Base-by-base conservation (phyloP, 2,888 invertebrate genomes). In the Dolichopus griseipennis region DNA sequence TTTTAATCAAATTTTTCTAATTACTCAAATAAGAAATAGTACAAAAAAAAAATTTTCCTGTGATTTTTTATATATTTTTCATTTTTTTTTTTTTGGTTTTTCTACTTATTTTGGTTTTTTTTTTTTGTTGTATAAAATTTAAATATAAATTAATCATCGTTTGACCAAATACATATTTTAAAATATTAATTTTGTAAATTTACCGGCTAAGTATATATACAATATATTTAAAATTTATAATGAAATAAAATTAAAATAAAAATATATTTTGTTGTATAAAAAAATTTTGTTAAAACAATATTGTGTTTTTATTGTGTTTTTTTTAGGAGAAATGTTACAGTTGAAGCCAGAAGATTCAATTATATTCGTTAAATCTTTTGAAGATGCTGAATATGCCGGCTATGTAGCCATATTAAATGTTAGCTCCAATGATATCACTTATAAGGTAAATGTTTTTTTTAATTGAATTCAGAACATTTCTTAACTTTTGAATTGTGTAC, bases 311-410 rank as follows among this genome's bases (percentile, higher is more conserved):
- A 64, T 27, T 64, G 20, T 74, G 74, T 70, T n/a, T 68, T 66
- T 71, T 72, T 0, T 78, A 65, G 87, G 85, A 67, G 86, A 86
- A 71, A 85, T 87, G 83, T 79, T 90, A 66, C 83, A 81, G 65
- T 81, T 89, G 34, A 84, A 83, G 34, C 92, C 92, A 1, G 85
- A 87, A 22, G 90, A 90, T 72, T 84, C 87, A 37, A 87, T 95
- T 68, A 78, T 85, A 66, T 93, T 93, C 76, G 84, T 84, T 72
- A 86, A 83, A 70, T 73, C 74, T 12, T n/a, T n/a, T 27, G 78
- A 78, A 66, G 73, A 86, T 65, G 87, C 85, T 70, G 92, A 92
- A 75, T 79, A 89, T 37, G 83, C 85, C 1, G 89, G 90, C 66
- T 85, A 85, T 52, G 86, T 90, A 74, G 84, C 83, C 0, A 83